Evolutionary conservation across 2,888 invertebrate genomes (phyloP).

Genomic region (Temnothorax unifasciatus): DNA sequence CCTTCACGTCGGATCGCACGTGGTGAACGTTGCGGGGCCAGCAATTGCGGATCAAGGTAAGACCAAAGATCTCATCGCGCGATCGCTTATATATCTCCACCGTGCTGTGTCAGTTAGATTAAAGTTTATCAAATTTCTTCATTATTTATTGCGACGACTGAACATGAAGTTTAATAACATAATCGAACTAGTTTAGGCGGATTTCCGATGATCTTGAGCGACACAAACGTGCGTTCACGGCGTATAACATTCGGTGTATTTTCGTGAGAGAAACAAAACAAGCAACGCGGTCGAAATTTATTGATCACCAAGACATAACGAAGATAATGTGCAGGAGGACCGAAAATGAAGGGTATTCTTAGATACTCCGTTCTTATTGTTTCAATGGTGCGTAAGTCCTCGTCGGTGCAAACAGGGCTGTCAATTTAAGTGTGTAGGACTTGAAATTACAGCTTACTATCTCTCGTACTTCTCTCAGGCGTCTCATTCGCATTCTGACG

Average conservation of each 20-base stretch:
- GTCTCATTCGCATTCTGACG: slow-evolving; percentile 17
- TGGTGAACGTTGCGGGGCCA: slow-evolving; percentile 93
- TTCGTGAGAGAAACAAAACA: background rate
- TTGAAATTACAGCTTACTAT: slow-evolving; percentile 73
- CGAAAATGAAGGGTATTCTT: slow-evolving; percentile 70
- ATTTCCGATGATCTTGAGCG: slow-evolving; percentile 4
- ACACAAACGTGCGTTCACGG: background rate
- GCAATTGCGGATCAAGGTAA: slow-evolving; percentile 87
- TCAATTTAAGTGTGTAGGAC: slow-evolving; percentile 73
- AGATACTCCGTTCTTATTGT: slow-evolving; percentile 73
- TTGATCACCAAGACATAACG: slow-evolving; percentile 60
- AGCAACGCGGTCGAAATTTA: slow-evolving; percentile 60
- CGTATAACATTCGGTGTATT: background rate
- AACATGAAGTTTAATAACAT: slow-evolving; percentile 21
- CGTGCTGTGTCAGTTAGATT: background rate
- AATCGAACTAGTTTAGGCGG: background rate
- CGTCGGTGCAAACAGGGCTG: slow-evolving; percentile 69
- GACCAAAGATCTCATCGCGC: background rate
- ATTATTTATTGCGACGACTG: background rate
- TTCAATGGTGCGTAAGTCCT: slow-evolving; percentile 72
- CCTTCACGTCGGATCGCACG: slow-evolving; percentile 91
- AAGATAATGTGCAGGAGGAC: slow-evolving; percentile 61
- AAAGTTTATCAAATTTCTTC: background rate
- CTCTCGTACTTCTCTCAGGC: slow-evolving; percentile 37
- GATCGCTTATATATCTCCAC: background rate